These are phyloP conservation scores for Alligator sinensis DNA, from an alignment of 2,113 vertebrate genomes.

Conservation along the genomic window DNA sequence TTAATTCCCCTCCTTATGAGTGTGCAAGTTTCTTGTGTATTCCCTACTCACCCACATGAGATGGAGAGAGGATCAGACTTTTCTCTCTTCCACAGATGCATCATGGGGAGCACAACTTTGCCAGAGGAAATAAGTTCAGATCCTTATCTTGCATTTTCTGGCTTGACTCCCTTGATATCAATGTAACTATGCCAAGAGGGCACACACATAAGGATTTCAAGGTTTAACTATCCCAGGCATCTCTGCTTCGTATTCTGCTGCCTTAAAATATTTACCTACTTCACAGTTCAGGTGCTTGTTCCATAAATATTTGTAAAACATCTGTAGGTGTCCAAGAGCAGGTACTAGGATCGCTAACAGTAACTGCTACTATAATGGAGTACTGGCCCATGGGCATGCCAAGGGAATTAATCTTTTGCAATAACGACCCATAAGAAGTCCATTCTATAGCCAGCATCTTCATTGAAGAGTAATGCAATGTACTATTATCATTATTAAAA, in stretches of 20 bases:
- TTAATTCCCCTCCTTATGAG: too few relatives aligned
- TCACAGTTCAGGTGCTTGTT: background rate
- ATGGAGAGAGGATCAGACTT: background rate
- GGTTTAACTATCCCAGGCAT: background rate
- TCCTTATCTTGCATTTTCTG: background rate
- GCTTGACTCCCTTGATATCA: background rate
- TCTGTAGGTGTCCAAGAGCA: background rate
- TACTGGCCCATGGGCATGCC: background rate
- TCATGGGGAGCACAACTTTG: background rate
- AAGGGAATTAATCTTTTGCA: background rate
- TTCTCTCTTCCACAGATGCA: rapidly evolving
- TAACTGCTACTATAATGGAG: background rate
- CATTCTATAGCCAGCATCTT: background rate
- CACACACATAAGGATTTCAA: background rate
- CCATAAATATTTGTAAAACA: background rate
- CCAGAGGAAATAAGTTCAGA: background rate
- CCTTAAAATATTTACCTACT: background rate
- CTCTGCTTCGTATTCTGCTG: background rate
- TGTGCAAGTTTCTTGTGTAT: too few relatives aligned
- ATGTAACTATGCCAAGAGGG: background rate
- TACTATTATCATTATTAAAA: background rate
- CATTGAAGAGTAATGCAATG: background rate
- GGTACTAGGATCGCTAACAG: background rate
- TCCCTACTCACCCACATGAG: background rate
- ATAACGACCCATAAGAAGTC: background rate